phyloP scores from a whole-genome alignment of 2,113 vertebrate species.

The Sporophila hypoxantha region DNA sequence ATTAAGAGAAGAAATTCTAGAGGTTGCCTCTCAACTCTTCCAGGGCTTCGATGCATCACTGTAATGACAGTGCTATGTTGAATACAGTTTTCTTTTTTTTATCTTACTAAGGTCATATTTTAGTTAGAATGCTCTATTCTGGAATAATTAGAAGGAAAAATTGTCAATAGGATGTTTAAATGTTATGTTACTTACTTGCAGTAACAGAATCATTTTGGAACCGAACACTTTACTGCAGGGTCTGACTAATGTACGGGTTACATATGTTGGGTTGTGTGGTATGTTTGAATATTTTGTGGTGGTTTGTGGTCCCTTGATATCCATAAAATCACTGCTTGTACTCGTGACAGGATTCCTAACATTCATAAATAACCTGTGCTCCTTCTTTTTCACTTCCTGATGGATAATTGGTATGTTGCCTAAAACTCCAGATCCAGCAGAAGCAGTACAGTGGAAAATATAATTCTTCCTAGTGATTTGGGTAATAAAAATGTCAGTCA shows the following conservation, averaged over 20 bases:
- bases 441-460: not conserved
- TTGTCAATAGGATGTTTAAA: not conserved
- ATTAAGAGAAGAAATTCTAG: not conserved
- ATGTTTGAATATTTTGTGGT: not conserved
- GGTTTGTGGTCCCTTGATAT: not conserved
- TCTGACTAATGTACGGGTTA: not conserved
- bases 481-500: conserved; percentile 4
- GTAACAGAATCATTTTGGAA: not conserved
- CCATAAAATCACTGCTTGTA: conserved; percentile 4
- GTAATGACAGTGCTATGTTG: not conserved
- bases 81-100: not conserved
- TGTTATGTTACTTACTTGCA: not conserved
- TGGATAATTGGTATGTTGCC: not conserved
- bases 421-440: not conserved
- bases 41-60: not conserved
- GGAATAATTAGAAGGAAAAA: not conserved
- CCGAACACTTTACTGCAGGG: not conserved
- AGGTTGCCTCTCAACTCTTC: not conserved
- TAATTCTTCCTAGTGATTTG: conserved; percentile 9
- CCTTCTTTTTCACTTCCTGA: not conserved
- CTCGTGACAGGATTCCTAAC: not conserved
- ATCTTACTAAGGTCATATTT: not conserved
- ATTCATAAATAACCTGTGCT: not conserved
- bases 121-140: not conserved
- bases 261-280: not conserved